These are phyloP conservation scores for Rhagologus leucostigma DNA, from an alignment of 2,113 vertebrate genomes.

Conservation along the genomic window DNA sequence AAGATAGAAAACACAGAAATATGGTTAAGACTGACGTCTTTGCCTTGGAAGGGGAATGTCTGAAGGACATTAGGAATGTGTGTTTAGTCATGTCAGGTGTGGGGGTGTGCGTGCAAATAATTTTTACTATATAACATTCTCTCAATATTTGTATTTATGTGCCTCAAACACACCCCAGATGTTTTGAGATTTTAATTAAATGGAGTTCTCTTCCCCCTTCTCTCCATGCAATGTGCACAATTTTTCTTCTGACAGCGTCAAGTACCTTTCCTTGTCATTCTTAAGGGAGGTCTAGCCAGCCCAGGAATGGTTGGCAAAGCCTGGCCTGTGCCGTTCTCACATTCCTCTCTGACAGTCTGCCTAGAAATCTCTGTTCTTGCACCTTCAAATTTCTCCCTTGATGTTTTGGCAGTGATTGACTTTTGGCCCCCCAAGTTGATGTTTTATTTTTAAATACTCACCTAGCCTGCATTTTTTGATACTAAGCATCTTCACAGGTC, in stretches of 20 bases:
- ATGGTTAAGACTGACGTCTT: not conserved
- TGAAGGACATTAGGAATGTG: not conserved
- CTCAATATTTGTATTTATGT: not conserved
- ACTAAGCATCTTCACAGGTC: not conserved
- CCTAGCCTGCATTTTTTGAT: not conserved
- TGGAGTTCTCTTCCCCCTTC: not conserved
- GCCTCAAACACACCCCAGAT: not conserved
- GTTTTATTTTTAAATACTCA: not conserved
- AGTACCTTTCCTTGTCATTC: not conserved
- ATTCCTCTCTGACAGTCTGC: not conserved
- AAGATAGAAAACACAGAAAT: not conserved
- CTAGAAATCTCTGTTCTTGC: not conserved
- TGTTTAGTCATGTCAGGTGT: not conserved
- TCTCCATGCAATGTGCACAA: not conserved
- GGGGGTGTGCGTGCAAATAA: not conserved
- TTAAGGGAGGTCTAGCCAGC: not conserved
- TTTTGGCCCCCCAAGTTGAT: not conserved
- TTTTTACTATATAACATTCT: not conserved
- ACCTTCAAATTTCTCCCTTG: not conserved
- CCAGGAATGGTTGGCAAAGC: not conserved
- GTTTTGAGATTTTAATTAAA: not conserved
- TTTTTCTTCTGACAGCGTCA: not conserved
- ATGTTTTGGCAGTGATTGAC: not conserved
- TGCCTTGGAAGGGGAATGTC: not conserved
- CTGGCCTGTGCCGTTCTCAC: not conserved